Evolutionary conservation across 2,797 vertebrate species (phyloP).

Genomic region (Danio tinwini): DNA sequence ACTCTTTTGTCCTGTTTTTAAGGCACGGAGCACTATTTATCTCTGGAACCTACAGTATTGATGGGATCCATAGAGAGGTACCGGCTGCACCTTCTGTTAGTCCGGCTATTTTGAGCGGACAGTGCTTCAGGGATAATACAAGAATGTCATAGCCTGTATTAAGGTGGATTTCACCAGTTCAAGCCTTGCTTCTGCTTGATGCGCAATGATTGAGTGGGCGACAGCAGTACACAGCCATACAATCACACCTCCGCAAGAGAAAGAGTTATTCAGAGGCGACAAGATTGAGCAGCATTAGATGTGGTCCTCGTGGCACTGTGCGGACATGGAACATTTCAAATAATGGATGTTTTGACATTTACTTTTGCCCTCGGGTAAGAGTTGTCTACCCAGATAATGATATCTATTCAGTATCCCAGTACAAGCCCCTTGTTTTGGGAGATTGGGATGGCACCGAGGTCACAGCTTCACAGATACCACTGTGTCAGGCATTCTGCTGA

Average conservation of each 20-base stretch:
- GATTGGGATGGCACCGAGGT: slow-evolving; percentile 27
- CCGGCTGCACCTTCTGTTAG: neutral
- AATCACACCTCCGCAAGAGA: slow-evolving; percentile 33
- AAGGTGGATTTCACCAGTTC: slow-evolving; percentile 30
- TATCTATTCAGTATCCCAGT: slow-evolving; percentile 8
- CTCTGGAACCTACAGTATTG: slow-evolving; percentile 20
- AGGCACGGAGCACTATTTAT: slow-evolving; percentile 20
- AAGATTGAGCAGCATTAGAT: slow-evolving; percentile 13
- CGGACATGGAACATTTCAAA: slow-evolving; percentile 34
- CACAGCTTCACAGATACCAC: slow-evolving; percentile 33
- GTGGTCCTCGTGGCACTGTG: neutral
- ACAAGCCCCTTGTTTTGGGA: slow-evolving; percentile 1
- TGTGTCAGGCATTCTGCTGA: slow-evolving; percentile 19
- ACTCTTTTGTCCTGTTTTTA: slow-evolving; percentile 40
- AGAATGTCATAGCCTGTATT: slow-evolving; percentile 31
- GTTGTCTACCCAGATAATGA: slow-evolving; percentile 7
- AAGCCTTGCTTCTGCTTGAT: slow-evolving; percentile 28
- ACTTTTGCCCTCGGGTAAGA: slow-evolving; percentile 15
- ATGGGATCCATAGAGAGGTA: slow-evolving; percentile 8
- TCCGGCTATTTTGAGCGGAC: neutral
- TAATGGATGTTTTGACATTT: slow-evolving; percentile 44
- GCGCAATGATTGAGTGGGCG: slow-evolving; percentile 48
- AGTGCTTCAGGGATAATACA: slow-evolving; percentile 45
- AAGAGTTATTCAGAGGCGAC: slow-evolving; percentile 29
- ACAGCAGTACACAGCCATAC: slow-evolving; percentile 76